Base-by-base conservation (phyloP, 2,888 invertebrate genomes). In the Acleris holmiana region DNA sequence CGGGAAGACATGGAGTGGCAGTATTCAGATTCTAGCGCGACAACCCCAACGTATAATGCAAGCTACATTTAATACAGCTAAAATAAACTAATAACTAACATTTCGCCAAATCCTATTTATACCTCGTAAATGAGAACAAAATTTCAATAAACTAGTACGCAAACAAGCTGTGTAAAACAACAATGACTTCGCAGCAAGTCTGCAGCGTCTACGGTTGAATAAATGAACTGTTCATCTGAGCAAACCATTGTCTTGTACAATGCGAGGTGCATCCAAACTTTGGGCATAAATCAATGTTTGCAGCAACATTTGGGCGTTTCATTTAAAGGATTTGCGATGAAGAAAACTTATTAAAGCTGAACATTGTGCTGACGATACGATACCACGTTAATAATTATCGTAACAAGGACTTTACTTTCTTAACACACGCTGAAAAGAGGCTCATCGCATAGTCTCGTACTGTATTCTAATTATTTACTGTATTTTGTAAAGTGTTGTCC, bases 211-310 rank as follows among this genome's bases (percentile, higher is more conserved):
- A 69, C 69, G 66, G 67, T 69, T 70, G 71, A 70, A 73, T 73
- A 73, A 72, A 71, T 71, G 72, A 69, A 71, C 70, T 67, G 69
- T 72, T 70, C 69, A 67, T 66, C 66, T 67, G 71, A 57, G 47
- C 67, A 46, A 66, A 62, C 56, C 68, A 71, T 67, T 59, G 58
- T 57, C 55, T 59, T 60, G 53, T 56, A 53, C 68, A 67, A 67
- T 65, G 65, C 66, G 25, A 59, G 61, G 51, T 40, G 58, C 66
- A 63, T 57, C 48, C 47, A 19, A 65, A 65, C 55, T 65, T 65
- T 60, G 59, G 65, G 41, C 64, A 48, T 53, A 44, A 65, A 60
- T 65, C 65, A 65, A 65, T 65, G 55, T 65, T 65, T 65, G 60
- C 44, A 35, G 41, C 48, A 65, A 21, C 48, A 49, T 60, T 65